These are phyloP conservation scores for Magallana angulata DNA, from an alignment of 1,140 invertebrate species.

Conservation along the genomic window DNA sequence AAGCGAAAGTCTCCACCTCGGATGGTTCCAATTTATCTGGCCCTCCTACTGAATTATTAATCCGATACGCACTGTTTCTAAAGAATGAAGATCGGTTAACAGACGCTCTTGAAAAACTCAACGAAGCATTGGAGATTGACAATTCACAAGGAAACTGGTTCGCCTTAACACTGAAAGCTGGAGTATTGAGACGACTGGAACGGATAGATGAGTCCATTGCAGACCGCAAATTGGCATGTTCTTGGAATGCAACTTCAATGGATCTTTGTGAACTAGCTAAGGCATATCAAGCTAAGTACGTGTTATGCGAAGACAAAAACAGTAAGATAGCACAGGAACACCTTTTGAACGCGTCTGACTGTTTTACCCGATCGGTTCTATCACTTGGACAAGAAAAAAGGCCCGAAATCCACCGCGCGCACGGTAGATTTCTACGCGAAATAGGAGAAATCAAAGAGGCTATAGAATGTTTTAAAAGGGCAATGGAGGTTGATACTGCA, in stretches of 20 bases:
- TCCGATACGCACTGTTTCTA: slow-evolving; percentile 1
- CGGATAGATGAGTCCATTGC: neutral
- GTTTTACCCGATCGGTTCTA: slow-evolving; percentile 42
- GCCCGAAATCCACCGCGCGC: slow-evolving; percentile 42
- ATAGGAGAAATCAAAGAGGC: slow-evolving; percentile 50
- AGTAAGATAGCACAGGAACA: slow-evolving; percentile 11
- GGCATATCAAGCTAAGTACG: slow-evolving; percentile 31
- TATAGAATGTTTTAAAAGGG: slow-evolving; percentile 53
- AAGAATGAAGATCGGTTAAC: neutral
- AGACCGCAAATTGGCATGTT: slow-evolving; percentile 4
- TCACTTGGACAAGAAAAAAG: slow-evolving; percentile 39
- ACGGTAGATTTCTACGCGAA: slow-evolving; percentile 46
- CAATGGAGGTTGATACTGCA: slow-evolving; percentile 50
- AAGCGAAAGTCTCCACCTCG: neutral
- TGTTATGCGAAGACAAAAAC: slow-evolving; percentile 8
- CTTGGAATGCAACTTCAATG: slow-evolving; percentile 7
- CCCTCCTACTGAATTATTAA: slow-evolving; percentile 37
- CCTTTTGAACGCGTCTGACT: slow-evolving; percentile 35
- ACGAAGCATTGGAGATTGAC: slow-evolving; percentile 43
- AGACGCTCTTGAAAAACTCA: neutral
- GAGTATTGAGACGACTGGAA: neutral
- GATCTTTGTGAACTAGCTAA: slow-evolving; percentile 44
- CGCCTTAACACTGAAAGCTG: slow-evolving; percentile 3
- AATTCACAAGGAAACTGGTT: slow-evolving; percentile 45
- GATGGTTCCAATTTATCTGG: neutral